These are phyloP conservation scores for Mustela lutreola DNA, from an alignment of 2,113 vertebrate species.

Conservation along the genomic window DNA sequence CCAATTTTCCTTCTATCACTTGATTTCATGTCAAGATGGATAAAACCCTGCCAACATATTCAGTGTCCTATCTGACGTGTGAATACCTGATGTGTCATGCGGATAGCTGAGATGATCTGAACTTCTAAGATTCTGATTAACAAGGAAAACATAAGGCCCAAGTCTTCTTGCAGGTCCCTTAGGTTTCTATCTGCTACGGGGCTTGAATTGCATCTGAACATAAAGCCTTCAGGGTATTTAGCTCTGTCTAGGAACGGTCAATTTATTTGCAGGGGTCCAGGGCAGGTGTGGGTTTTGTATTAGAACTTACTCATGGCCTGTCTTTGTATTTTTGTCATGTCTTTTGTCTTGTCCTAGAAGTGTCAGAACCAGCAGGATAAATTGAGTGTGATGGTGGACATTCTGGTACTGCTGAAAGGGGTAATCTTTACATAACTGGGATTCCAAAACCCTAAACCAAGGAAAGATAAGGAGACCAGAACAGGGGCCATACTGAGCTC, in stretches of 20 bases:
- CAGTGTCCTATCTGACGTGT: not conserved
- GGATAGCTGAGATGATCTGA: not conserved
- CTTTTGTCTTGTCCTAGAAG: not conserved
- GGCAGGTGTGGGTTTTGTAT: not conserved
- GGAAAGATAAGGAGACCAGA: not conserved
- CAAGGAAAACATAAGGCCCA: not conserved
- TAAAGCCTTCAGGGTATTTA: not conserved
- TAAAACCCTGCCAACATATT: not conserved
- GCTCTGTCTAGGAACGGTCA: not conserved
- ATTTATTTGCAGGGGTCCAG: not conserved
- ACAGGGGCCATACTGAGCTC: not conserved
- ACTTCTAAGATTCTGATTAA: not conserved
- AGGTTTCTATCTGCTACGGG: not conserved
- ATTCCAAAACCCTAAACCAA: not conserved
- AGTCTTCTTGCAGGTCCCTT: not conserved
- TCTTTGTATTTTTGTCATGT: not conserved
- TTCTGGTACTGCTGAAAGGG: not conserved
- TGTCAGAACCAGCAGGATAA: not conserved
- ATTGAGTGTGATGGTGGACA: not conserved
- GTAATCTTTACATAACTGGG: not conserved
- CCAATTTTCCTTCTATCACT: not conserved
- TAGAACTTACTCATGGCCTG: not conserved
- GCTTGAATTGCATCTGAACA: not conserved
- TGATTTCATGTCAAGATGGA: slow-evolving; percentile 4
- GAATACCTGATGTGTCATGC: not conserved